Evolutionary conservation across 1,140 invertebrate genomes (phyloP).

Genomic region (Tetragnatha versicolor): DNA sequence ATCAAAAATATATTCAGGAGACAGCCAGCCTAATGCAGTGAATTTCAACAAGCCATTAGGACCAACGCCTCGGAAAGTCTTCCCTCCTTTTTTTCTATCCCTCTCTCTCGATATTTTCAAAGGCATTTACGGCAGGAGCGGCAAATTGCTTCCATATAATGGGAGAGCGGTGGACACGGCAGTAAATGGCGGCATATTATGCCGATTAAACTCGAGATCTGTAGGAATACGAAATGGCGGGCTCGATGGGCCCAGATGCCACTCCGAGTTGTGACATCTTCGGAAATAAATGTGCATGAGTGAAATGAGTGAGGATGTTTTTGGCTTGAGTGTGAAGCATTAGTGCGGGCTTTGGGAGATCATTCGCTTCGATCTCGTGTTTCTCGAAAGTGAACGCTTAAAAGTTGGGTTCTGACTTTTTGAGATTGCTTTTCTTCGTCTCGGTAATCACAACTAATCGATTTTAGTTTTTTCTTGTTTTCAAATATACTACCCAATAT

Average conservation of each 20-base stretch:
- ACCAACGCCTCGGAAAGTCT: neutral
- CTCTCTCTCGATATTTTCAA: neutral
- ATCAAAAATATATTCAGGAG: neutral
- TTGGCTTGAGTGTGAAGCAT: no score
- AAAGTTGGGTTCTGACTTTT: no score
- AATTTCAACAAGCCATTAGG: constrained; percentile 26
- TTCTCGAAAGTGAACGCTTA: no score
- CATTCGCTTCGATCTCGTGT: no score
- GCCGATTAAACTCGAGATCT: constrained; percentile 2
- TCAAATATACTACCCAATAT: no score
- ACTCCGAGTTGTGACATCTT: neutral
- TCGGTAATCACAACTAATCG: no score
- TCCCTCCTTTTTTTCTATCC: neutral
- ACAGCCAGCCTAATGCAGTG: no score
- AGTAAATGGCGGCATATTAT: constrained; percentile 2
- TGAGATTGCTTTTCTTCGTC: no score
- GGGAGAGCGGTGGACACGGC: neutral
- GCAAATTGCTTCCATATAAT: constrained; percentile 9
- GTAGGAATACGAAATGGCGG: neutral
- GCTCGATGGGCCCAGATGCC: neutral
- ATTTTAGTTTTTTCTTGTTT: no score
- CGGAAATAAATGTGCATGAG: no score
- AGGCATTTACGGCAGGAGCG: neutral
- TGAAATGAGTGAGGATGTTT: no score
- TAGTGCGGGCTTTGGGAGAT: no score